Evolutionary conservation across 2,888 invertebrate genomes (phyloP).

Genomic region (Lasioglossum pauxillum): DNA sequence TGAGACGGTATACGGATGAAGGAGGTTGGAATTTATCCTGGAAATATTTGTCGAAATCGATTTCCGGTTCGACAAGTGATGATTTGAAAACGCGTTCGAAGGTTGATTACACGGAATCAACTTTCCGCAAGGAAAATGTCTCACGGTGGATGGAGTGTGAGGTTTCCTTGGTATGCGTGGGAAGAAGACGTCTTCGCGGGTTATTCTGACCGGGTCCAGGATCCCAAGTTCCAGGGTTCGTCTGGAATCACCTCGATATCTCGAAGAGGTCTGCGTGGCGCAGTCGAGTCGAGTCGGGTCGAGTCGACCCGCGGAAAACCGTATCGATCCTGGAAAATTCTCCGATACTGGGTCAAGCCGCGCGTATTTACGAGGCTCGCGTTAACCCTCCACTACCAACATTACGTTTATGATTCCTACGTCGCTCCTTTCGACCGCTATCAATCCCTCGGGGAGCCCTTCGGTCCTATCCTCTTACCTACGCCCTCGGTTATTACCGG

Average conservation of each 20-base stretch:
- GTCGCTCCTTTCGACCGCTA: neutral
- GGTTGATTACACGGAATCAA: neutral
- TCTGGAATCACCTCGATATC: slow-evolving; percentile 46
- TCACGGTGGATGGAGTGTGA: neutral
- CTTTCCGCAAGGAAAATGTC: neutral
- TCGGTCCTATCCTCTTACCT: neutral
- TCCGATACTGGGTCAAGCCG: slow-evolving; percentile 72
- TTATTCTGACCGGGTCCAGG: neutral
- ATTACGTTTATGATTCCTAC: slow-evolving; percentile 47
- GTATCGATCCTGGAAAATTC: slow-evolving; percentile 73
- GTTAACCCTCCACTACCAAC: slow-evolving; percentile 24
- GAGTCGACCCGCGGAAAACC: slow-evolving; percentile 60
- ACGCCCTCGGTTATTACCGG: neutral
- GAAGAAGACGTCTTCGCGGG: neutral
- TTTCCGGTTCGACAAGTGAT: neutral
- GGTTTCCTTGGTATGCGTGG: neutral
- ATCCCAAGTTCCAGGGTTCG: neutral
- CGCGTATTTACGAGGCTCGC: slow-evolving; percentile 65
- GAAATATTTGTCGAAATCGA: neutral
- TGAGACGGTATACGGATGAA: neutral
- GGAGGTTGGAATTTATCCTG: neutral
- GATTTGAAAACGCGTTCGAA: neutral
- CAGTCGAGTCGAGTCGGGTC: slow-evolving; percentile 9
- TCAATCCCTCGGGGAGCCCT: neutral
- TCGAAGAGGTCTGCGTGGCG: slow-evolving; percentile 52